phyloP scores from a whole-genome alignment of 2,113 vertebrate species.

The Anser brachyrhynchus region DNA sequence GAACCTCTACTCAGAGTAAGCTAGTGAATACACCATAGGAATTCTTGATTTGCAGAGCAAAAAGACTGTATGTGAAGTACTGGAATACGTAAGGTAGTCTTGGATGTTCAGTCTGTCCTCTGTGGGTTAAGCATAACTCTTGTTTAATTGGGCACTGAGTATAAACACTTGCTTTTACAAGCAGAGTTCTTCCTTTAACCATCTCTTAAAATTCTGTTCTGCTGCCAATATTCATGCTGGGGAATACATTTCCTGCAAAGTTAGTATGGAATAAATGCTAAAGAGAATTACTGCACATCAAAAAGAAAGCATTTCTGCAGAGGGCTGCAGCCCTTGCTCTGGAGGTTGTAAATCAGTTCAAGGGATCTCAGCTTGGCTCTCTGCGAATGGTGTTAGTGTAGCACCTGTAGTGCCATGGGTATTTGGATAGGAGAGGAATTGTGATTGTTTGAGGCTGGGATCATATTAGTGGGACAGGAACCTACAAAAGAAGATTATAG shows the following conservation, averaged over 20 bases:
- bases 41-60: not conserved
- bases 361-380: not conserved
- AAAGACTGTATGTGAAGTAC: not conserved
- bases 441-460: not conserved
- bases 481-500: not conserved
- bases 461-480: not conserved
- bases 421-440: not conserved
- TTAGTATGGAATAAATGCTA: conserved; percentile 26
- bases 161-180: conserved; percentile 28
- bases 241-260: not conserved
- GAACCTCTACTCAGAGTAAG: not conserved
- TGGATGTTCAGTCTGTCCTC: not conserved
- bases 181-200: not conserved
- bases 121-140: not conserved
- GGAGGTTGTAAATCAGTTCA: not conserved
- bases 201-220: conserved; percentile 28
- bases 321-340: not conserved
- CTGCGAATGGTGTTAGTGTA: not conserved
- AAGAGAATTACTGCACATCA: not conserved
- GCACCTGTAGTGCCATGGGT: not conserved
- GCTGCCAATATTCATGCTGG: conserved; percentile 7
- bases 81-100: not conserved
- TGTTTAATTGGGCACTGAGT: not conserved
- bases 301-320: not conserved
- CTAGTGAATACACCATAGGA: not conserved